phyloP scores from a whole-genome alignment of 1,140 invertebrate genomes.

The Cydia strobilella region DNA sequence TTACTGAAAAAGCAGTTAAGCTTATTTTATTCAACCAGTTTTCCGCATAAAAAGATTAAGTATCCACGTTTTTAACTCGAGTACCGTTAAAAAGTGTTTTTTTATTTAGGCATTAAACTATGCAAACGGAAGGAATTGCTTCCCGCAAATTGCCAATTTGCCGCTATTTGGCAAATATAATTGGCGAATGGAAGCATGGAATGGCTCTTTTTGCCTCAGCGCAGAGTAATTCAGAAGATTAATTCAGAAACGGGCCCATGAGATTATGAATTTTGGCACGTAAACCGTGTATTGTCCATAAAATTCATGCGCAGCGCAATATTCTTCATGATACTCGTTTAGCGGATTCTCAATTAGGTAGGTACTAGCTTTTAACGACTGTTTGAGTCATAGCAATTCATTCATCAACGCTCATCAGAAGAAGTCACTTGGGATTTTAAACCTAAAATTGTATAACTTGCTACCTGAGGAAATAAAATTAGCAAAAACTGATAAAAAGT shows the following conservation, averaged over 20 bases:
- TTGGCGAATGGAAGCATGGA: constrained; percentile 57
- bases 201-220: constrained; percentile 58
- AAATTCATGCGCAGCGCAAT: constrained; percentile 2
- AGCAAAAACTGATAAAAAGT: too few species aligned
- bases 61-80: not conserved
- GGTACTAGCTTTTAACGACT: not conserved
- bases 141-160: constrained; percentile 68
- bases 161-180: constrained; percentile 75
- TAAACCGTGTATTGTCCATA: constrained; percentile 33
- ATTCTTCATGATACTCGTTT: constrained; percentile 2
- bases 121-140: constrained; percentile 57
- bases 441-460: too few species aligned
- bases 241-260: constrained; percentile 61
- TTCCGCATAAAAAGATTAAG: constrained; percentile 18
- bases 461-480: too few species aligned
- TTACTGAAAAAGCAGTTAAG: constrained; percentile 11
- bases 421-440: too few species aligned
- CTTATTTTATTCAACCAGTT: constrained; percentile 7
- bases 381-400: not conserved
- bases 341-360: not conserved
- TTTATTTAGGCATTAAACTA: constrained; percentile 41
- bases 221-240: constrained; percentile 62
- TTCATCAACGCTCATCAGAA: too few species aligned
- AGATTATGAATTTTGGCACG: constrained; percentile 68
- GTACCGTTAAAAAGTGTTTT: constrained; percentile 27